A percentile compares a stretch with the other conserved stretches of the same genome.
These are phyloP conservation scores for Urocitellus parryii DNA, from an alignment of 2,113 vertebrate genomes.

Conservation along the genomic window DNA sequence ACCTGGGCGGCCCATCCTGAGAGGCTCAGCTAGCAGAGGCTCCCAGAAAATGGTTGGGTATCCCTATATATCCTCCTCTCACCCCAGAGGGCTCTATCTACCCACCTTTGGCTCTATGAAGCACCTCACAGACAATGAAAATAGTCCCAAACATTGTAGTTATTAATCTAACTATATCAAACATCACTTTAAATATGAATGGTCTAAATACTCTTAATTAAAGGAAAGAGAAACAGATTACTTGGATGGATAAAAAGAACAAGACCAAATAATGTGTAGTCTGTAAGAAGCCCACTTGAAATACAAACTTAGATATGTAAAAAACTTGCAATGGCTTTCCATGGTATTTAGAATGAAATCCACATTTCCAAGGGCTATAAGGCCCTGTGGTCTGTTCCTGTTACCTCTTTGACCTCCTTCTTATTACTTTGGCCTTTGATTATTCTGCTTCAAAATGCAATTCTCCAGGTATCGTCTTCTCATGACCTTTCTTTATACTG, in stretches of 20 bases:
- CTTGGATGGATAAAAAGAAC: background rate
- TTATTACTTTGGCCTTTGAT: background rate
- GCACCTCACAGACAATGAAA: background rate
- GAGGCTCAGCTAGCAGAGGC: background rate
- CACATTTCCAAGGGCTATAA: background rate
- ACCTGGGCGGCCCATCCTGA: background rate
- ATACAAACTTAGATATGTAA: background rate
- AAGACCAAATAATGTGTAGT: background rate
- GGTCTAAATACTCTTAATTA: background rate
- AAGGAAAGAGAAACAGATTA: background rate
- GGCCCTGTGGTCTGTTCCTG: background rate
- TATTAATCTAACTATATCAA: background rate
- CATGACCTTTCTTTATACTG: background rate
- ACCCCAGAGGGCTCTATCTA: background rate
- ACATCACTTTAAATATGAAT: background rate
- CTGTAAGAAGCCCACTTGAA: background rate
- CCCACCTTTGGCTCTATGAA: background rate
- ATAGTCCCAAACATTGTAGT: background rate
- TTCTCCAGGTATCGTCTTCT: background rate
- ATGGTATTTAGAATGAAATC: background rate
- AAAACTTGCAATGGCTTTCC: background rate
- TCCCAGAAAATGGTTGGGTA: background rate
- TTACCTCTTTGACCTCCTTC: background rate
- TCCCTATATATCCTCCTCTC: background rate
- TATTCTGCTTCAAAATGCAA: background rate